Evolutionary conservation across 1,140 invertebrate species (phyloP).

Genomic region (Pararge aegeria): DNA sequence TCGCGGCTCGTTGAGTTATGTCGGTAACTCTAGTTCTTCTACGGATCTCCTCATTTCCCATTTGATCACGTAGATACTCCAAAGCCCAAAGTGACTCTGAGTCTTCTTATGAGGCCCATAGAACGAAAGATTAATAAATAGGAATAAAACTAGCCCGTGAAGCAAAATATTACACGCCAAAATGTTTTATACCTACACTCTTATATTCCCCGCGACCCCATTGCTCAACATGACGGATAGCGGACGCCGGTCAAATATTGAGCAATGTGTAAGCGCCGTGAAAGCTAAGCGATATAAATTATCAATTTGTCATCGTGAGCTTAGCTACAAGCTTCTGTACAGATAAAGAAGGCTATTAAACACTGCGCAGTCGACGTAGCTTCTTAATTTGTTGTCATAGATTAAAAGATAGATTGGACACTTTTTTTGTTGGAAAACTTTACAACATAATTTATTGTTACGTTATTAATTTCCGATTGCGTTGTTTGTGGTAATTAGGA

Average conservation of each 20-base stretch:
- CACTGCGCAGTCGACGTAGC: constrained; percentile 16
- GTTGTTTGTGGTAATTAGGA: no score
- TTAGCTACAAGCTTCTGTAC: constrained; percentile 39
- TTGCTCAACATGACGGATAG: constrained; percentile 17
- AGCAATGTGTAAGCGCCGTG: constrained; percentile 28
- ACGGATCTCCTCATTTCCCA: no score
- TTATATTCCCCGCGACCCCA: not conserved
- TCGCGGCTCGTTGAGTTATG: no score
- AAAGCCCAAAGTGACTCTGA: no score
- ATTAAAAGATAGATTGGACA: constrained; percentile 15
- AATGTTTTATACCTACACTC: not conserved
- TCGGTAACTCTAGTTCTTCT: no score
- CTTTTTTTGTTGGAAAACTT: not conserved
- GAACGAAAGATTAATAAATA: not conserved
- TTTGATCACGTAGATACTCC: no score
- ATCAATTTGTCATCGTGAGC: constrained; percentile 40
- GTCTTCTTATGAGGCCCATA: no score
- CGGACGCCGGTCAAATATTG: constrained; percentile 21
- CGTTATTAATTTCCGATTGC: no score
- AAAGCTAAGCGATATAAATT: constrained; percentile 33
- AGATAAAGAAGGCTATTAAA: constrained; percentile 34
- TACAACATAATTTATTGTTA: not conserved
- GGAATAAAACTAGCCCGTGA: not conserved
- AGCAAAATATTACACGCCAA: not conserved
- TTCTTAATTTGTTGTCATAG: constrained; percentile 33